Evolutionary conservation across 2,113 vertebrate species (phyloP), one percentile per base, ranked within the genome.

Genomic region (Ellobius talpinus): DNA sequence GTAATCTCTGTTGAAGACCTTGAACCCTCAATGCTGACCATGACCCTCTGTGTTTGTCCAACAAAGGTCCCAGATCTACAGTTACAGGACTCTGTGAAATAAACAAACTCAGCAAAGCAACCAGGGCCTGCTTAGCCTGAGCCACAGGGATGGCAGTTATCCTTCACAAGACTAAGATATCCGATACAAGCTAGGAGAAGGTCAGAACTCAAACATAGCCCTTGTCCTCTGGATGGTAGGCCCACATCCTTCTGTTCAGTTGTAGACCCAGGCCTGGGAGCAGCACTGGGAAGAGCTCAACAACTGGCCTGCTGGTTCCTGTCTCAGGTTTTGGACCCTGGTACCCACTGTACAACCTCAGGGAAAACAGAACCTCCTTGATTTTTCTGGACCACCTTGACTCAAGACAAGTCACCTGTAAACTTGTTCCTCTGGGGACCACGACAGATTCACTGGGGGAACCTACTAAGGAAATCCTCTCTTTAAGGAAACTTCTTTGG

Each of bases 61-160:
- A 61, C 66, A 36, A 78, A 5, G 16, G 24, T 36, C 85, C 33
- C 29, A 68, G 17, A 16, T 66, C 73, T 63, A 68, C 21, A 26
- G 17, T 13, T 12, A 2, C 5, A 3, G 50, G 45, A 58, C 33
- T 73, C 68, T 0, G 0, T 65, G 7, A 0, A 55, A 58, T 52
- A 14, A 47, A 81, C 50, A 45, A 74, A 73, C 39, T 70, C 65
- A 10, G 42, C 7, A 63, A 45, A 85, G 42, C 21, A 65, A 61
- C 12, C 42, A 58, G 0, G 29, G 50, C 6, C 74, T 31, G 0
- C 47, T 33, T 21, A 39, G 47, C 58, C 9, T n/a, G 23, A 52
- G 47, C 84, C 65, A 3, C 5, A 0, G 66, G 13, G 42, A 89
- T n/a, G 42, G 19, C 13, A 72, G 12, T 29, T n/a, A 0, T 61